Conservation (phyloP, 2,113 vertebrate species). For the Daubentonia madagascariensis region DNA sequence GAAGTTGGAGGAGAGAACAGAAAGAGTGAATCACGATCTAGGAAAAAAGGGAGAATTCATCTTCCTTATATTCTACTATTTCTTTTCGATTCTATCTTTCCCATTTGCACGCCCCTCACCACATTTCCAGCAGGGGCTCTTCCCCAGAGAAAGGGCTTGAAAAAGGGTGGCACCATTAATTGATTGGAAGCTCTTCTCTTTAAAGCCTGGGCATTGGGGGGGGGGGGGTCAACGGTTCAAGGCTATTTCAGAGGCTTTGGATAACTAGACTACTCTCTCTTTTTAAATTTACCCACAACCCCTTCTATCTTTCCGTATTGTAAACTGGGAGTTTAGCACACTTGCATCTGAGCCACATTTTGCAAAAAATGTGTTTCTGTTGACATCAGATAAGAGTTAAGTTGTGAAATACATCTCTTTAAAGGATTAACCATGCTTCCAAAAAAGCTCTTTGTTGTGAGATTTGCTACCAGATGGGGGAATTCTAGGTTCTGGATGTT, state of each 20-base stretch:
- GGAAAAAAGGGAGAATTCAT: background rate
- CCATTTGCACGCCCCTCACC: background rate
- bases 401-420: conserved; percentile 59
- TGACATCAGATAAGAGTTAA: conserved; percentile 61
- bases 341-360: conserved; percentile 33
- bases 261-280: background rate
- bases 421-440: conserved; percentile 53
- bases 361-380: conserved; percentile 66
- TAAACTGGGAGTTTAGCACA: conserved; percentile 1
- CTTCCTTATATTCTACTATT: background rate
- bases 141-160: background rate
- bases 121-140: background rate
- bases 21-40: background rate
- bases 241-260: background rate
- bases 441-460: conserved; percentile 52
- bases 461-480: conserved; percentile 70
- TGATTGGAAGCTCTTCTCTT: background rate
- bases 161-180: background rate
- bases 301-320: conserved; percentile 25
- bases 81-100: background rate
- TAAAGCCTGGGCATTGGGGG: background rate
- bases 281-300: background rate
- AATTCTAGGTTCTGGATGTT: conserved; percentile 48
- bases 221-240: background rate
- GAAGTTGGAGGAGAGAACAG: background rate